Evolutionary conservation across 2,113 vertebrate genomes (phyloP).

Genomic region (Seriola dumerili): DNA sequence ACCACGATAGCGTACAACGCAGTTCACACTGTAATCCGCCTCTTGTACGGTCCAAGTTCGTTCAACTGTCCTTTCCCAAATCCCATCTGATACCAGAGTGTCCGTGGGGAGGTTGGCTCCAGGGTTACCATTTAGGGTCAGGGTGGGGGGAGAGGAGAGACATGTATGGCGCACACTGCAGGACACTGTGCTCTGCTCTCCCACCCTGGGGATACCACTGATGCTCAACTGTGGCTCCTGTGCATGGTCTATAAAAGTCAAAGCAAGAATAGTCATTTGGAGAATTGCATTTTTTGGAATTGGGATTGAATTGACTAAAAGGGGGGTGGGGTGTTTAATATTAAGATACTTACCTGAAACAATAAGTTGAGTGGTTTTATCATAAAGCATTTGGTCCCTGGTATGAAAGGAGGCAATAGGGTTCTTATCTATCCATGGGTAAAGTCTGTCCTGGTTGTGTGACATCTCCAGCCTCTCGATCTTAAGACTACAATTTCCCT

Average conservation of each 20-base stretch:
- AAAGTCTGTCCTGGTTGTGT: conserved; percentile 58
- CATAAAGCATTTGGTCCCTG: conserved; percentile 15
- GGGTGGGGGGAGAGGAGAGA: conserved; percentile 43
- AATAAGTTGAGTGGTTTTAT: conserved; percentile 64
- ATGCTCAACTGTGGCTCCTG: conserved; percentile 62
- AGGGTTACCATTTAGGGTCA: conserved; percentile 36
- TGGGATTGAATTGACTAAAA: neutral
- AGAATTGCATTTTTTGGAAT: neutral
- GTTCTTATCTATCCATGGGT: conserved; percentile 73
- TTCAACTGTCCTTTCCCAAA: conserved; percentile 64
- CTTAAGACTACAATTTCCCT: conserved; percentile 69
- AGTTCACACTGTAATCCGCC: conserved; percentile 58
- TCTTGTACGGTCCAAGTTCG: conserved; percentile 59
- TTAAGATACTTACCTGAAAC: conserved; percentile 57
- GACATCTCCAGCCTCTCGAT: conserved; percentile 65
- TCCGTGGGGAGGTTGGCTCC: neutral
- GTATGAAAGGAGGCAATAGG: conserved; percentile 64
- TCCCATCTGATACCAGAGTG: conserved; percentile 50
- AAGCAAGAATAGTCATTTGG: neutral
- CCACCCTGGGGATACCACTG: conserved; percentile 60
- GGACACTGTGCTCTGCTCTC: conserved; percentile 60
- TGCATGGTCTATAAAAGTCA: conserved; percentile 55
- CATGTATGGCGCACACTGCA: conserved; percentile 71
- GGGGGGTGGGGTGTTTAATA: neutral
- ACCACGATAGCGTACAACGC: conserved; percentile 55